Percentiles rank a stretch among this genome's conserved stretches.
Conservation (phyloP, 2,888 invertebrate genomes). For the Drosophila formosana region DNA sequence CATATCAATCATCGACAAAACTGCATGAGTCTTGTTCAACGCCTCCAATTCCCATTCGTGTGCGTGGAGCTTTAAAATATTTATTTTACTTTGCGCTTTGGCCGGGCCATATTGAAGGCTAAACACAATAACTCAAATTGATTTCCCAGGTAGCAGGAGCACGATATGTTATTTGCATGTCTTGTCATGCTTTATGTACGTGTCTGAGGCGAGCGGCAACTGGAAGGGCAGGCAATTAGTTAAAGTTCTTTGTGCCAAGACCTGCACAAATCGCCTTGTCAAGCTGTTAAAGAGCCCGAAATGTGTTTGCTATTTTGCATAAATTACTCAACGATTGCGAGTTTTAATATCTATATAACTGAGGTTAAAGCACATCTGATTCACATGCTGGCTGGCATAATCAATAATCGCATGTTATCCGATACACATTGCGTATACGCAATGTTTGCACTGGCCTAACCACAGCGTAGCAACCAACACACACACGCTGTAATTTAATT, state of each 20-base stretch:
- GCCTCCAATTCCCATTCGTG: constrained; percentile 14
- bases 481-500: constrained; percentile 39
- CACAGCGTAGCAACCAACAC: constrained; percentile 25
- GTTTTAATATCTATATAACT: background rate
- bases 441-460: constrained; percentile 15
- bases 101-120: constrained; percentile 50
- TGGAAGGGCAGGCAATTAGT: constrained; percentile 44
- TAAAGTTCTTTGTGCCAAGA: constrained; percentile 21
- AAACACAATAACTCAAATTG: constrained; percentile 81
- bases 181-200: constrained; percentile 53
- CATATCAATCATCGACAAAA: constrained; percentile 77
- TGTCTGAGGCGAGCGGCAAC: constrained; percentile 6
- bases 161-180: constrained; percentile 65
- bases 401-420: constrained; percentile 17
- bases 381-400: background rate
- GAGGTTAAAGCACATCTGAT: background rate
- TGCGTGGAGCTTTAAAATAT: constrained; percentile 72
- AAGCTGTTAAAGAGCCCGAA: too few relatives aligned
- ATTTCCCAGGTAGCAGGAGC: constrained; percentile 58
- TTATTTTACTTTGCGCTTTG: constrained; percentile 61
- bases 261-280: background rate
- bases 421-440: constrained; percentile 48
- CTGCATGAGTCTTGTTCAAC: constrained; percentile 59
- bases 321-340: background rate
- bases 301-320: background rate